Percentiles rank a stretch among this genome's conserved stretches.
Conservation (phyloP, 2,797 vertebrate species). For the Danionella dracula region DNA sequence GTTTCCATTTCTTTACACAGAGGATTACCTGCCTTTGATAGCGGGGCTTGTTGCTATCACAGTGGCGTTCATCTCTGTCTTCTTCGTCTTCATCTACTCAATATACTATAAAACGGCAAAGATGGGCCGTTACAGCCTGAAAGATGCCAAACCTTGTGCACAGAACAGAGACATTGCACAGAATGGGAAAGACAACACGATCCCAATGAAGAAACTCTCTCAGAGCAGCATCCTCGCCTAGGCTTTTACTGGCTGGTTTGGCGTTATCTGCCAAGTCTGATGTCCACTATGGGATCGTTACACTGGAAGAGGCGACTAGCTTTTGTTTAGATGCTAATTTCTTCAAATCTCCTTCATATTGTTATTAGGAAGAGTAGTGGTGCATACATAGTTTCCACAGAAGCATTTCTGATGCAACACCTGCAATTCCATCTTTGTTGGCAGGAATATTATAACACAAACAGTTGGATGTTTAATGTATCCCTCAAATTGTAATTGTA, state of each 20-base stretch:
- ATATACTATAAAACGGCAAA: slow-evolving; percentile 79
- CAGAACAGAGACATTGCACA: slow-evolving; percentile 68
- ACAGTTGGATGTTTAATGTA: no score
- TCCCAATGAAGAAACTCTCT: slow-evolving; percentile 70
- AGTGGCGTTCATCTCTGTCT: slow-evolving; percentile 60
- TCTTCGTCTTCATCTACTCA: slow-evolving; percentile 68
- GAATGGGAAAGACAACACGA: slow-evolving; percentile 61
- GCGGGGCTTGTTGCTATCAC: slow-evolving; percentile 69
- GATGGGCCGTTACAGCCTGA: slow-evolving; percentile 72
- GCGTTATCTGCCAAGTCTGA: neutral
- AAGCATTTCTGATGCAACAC: neutral
- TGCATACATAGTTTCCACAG: neutral
- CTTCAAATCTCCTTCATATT: neutral
- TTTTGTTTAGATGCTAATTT: neutral
- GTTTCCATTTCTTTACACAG: slow-evolving; percentile 53
- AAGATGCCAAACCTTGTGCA: slow-evolving; percentile 58
- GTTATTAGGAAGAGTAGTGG: neutral
- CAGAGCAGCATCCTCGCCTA: slow-evolving; percentile 39
- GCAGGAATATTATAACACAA: no score
- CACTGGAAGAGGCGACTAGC: neutral
- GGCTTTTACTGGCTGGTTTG: neutral
- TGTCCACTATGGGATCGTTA: slow-evolving; percentile 22
- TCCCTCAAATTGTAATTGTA: no score
- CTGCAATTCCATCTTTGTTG: no score
- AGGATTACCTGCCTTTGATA: slow-evolving; percentile 74